Conservation (phyloP, 2,888 invertebrate genomes). For the Timema cristinae region DNA sequence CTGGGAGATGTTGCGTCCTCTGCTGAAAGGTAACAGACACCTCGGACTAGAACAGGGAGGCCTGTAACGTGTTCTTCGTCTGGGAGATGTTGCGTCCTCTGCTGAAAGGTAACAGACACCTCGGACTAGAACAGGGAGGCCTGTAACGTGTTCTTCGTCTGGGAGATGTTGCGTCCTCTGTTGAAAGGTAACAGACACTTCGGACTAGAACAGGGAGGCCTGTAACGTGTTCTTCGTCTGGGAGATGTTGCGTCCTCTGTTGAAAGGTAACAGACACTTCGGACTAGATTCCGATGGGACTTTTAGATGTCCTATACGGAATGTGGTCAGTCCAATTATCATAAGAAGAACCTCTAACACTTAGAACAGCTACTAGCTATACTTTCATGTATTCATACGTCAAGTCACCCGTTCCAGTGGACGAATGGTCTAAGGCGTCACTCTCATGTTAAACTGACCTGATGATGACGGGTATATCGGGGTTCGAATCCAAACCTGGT, state of each 20-base stretch:
- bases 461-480: no score
- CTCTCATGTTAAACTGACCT: no score
- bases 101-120: conserved; percentile 32
- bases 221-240: conserved; percentile 39
- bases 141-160: conserved; percentile 38
- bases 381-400: no score
- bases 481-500: no score
- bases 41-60: conserved; percentile 34
- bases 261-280: conserved; percentile 32
- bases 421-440: no score
- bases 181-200: conserved; percentile 32
- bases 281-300: no score
- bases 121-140: conserved; percentile 35
- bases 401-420: no score
- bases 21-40: conserved; percentile 33
- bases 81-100: conserved; percentile 39
- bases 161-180: conserved; percentile 38
- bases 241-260: conserved; percentile 37
- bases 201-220: conserved; percentile 35
- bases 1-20: conserved; percentile 38
- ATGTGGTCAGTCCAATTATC: no score
- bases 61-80: conserved; percentile 38
- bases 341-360: no score
- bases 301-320: no score
- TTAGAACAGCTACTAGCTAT: no score